These are phyloP conservation scores for Rhingia rostrata DNA, from an alignment of 2,888 invertebrate species.

Conservation along the genomic window DNA sequence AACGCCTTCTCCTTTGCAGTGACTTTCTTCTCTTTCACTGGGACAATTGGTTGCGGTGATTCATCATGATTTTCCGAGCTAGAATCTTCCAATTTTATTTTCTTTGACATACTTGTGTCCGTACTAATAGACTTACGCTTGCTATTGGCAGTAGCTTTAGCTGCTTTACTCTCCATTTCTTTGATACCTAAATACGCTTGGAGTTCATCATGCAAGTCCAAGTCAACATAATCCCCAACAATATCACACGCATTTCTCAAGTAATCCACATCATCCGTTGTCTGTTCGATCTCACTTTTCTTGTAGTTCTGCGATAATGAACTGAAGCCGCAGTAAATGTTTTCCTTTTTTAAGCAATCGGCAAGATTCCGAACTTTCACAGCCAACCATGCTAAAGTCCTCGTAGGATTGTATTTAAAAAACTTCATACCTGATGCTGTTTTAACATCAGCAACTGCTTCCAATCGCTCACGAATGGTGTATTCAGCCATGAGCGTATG, in stretches of 20 bases:
- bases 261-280: conserved; percentile 78
- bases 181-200: conserved; percentile 86
- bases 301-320: conserved; percentile 91
- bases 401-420: conserved; percentile 92
- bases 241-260: conserved; percentile 87
- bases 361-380: conserved; percentile 88
- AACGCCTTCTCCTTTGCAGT: conserved; percentile 89
- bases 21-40: conserved; percentile 82
- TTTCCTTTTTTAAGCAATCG: conserved; percentile 73
- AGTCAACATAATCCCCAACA: conserved; percentile 90
- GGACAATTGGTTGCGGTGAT: conserved; percentile 77
- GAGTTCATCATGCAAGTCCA: conserved; percentile 87
- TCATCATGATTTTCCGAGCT: conserved; percentile 81
- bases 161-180: conserved; percentile 80
- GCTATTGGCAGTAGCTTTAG: conserved; percentile 78
- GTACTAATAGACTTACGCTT: conserved; percentile 84
- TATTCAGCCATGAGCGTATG: conserved; percentile 83
- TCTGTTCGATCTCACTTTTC: conserved; percentile 85
- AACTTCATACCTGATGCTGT: conserved; percentile 87
- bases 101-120: conserved; percentile 82
- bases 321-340: conserved; percentile 89
- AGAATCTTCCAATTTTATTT: conserved; percentile 81
- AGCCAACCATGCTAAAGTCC: conserved; percentile 89
- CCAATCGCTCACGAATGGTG: conserved; percentile 70
- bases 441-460: conserved; percentile 79